Percentiles rank a stretch among this genome's conserved stretches.
Conservation (phyloP, 2,888 invertebrate genomes). For the Cantharis lateralis region DNA sequence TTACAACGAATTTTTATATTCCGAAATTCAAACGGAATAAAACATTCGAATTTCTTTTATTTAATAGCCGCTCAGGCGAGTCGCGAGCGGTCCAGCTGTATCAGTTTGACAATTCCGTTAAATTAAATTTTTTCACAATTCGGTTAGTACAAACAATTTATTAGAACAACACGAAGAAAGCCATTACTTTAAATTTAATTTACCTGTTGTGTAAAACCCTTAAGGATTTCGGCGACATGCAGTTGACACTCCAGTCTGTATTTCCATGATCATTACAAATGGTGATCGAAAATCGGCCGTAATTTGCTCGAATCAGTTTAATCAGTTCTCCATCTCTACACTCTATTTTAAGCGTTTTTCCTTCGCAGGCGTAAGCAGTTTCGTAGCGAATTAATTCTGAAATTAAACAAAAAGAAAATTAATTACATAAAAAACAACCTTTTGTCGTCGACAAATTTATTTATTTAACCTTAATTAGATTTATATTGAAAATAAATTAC, state of each 20-base stretch:
- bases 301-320: conserved; percentile 90
- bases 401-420: conserved; percentile 44
- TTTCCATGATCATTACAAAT: conserved; percentile 96
- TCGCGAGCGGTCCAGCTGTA: background rate
- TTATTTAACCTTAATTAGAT: background rate
- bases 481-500: too few species aligned
- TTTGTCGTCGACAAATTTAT: background rate
- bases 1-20: background rate
- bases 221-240: conserved; percentile 88
- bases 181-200: conserved; percentile 38
- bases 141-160: background rate
- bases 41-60: background rate
- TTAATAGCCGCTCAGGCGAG: background rate
- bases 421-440: background rate
- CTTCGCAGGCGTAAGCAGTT: conserved; percentile 93
- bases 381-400: conserved; percentile 81
- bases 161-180: background rate
- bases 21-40: background rate
- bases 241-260: conserved; percentile 96
- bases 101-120: background rate
- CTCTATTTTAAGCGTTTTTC: conserved; percentile 85
- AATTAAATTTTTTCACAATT: background rate
- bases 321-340: conserved; percentile 89
- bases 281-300: conserved; percentile 91
- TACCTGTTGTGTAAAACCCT: conserved; percentile 88